Percentiles rank a stretch among this genome's conserved stretches.
These are phyloP conservation scores for Chaetoderma sp. DNA, from an alignment of 2,888 invertebrate species.

Conservation along the genomic window DNA sequence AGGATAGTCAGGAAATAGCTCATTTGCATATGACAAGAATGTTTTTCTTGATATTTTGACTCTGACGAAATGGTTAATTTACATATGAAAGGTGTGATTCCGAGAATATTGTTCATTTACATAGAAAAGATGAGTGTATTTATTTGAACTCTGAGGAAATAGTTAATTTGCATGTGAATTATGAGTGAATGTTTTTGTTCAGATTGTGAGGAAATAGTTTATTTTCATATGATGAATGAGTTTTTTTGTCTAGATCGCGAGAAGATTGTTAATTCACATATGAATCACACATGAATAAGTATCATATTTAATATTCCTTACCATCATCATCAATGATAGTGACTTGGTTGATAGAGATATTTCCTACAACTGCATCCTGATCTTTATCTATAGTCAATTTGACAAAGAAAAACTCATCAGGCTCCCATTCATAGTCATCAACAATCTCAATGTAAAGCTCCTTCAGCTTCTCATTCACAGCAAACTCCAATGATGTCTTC, in stretches of 20 bases:
- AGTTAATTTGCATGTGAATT: too few relatives aligned
- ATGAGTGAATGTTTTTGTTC: too few relatives aligned
- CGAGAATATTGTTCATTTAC: too few relatives aligned
- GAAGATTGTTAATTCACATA: neutral
- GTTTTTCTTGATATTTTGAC: too few relatives aligned
- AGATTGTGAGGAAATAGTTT: too few relatives aligned
- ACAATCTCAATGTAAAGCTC: conserved; percentile 72
- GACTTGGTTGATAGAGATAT: conserved; percentile 73
- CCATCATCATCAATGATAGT: conserved; percentile 75
- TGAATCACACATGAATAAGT: neutral
- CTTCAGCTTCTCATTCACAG: conserved; percentile 72
- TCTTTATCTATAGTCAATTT: conserved; percentile 65
- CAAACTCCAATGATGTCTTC: conserved; percentile 72
- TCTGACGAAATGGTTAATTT: too few relatives aligned
- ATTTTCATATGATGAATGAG: too few relatives aligned
- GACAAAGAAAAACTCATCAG: conserved; percentile 76
- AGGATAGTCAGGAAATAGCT: neutral
- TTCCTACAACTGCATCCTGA: conserved; percentile 70
- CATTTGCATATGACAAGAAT: too few relatives aligned
- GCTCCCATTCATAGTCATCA: conserved; percentile 75
- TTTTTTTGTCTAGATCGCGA: too few relatives aligned
- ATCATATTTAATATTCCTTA: conserved; percentile 62
- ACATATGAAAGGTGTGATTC: too few relatives aligned
- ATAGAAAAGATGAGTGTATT: too few relatives aligned
- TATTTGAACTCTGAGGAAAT: too few relatives aligned